These are phyloP conservation scores for Drosophila aldrichi DNA, from an alignment of 2,888 invertebrate species.

Conservation along the genomic window DNA sequence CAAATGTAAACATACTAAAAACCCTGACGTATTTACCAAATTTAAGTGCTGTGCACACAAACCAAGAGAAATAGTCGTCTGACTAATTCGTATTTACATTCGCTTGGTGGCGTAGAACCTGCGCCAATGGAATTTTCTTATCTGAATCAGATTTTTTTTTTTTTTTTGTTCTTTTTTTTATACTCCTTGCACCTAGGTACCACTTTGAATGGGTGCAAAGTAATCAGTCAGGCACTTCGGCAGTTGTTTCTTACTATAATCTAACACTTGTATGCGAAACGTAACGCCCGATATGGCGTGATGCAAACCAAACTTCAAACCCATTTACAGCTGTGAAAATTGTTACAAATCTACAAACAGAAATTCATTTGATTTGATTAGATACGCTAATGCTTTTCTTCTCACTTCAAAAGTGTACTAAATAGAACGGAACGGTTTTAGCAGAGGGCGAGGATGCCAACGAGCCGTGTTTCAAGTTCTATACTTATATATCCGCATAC, in stretches of 20 bases:
- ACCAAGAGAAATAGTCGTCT: constrained; percentile 7
- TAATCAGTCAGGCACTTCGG: constrained; percentile 41
- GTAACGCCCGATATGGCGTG: constrained; percentile 51
- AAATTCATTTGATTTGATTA: no score
- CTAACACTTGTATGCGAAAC: constrained; percentile 63
- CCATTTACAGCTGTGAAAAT: not conserved
- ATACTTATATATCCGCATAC: not conserved
- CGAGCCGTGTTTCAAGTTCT: not conserved
- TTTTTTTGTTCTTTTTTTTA: not conserved
- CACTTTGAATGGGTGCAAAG: constrained; percentile 23
- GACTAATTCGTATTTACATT: constrained; percentile 34
- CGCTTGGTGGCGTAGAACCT: constrained; percentile 20
- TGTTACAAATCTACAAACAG: no score
- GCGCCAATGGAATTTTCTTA: constrained; percentile 17
- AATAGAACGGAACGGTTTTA: not conserved
- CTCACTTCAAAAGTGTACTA: no score
- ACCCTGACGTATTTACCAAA: constrained; percentile 17
- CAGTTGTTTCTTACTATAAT: constrained; percentile 36
- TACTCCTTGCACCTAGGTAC: constrained; percentile 14
- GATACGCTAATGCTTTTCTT: no score
- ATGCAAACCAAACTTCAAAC: constrained; percentile 8
- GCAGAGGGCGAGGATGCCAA: no score
- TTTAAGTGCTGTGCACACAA: not conserved
- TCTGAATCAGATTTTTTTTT: constrained; percentile 6
- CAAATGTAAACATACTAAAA: constrained; percentile 11